Evolutionary conservation across 1,140 invertebrate species (phyloP), one percentile per base, ranked within the genome.

Genomic region (Plodia interpunctella): DNA sequence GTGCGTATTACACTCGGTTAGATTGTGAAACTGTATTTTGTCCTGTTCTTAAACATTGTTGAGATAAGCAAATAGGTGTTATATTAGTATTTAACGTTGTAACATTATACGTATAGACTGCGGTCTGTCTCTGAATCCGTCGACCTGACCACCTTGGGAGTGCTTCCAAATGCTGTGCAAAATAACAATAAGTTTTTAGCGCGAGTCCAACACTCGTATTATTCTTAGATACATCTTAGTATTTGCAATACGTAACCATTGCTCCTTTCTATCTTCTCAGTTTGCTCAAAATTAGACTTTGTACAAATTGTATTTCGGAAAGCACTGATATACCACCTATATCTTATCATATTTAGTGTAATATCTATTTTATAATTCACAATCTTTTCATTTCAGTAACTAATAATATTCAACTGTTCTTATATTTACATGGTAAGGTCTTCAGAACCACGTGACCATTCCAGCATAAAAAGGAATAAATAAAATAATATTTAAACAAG

Each of bases 111-210:
- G 63, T 32, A 49, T 25, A 30, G 28, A 55, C 50, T 56, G 38
- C 38, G 38, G 38, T 44, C 38, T 44, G 38, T 44, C 38, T 44
- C 38, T 38, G 49, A 21, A 53, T 50, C 28, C 50, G 18, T 59
- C 20, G 20, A 58, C 18, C 59, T 38, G 38, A 54, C 28, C 60
- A 60, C 55, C 50, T 60, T 51, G 63, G 56, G 62, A 67, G 70
- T 70, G 70, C 70, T 73, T 73, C 70, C 67, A 73, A 65, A 65
- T 67, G 66, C 62, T 68, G 66, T 68, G 66, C 62, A 61, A 64
- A 44, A 35, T 61, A 68, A 68, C 62, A 67, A 67, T 67, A 67
- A 67, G 19, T 56, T 44, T 44, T n/a, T 44, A 44, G 38, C 38
- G 13, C n/a, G 38, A 44, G 38, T 44, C 38, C 3, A 44, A 44